Evolutionary conservation across 1,140 invertebrate genomes (phyloP).

Genomic region (Nilaparvata lugens): DNA sequence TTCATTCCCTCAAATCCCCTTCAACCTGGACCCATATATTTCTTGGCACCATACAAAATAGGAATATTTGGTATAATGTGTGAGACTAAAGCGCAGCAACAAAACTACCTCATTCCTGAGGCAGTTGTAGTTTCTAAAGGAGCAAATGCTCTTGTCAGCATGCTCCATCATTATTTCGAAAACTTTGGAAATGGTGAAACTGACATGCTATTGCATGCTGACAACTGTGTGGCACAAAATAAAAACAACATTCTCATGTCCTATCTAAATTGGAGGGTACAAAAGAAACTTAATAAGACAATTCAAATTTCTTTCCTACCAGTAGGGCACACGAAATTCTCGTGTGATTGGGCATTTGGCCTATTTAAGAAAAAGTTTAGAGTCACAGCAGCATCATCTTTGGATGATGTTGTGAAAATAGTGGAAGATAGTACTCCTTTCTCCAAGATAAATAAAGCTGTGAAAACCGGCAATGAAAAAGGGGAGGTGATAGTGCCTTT

Average conservation of each 20-base stretch:
- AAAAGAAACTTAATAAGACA: background rate
- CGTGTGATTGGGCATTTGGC: conserved; percentile 14
- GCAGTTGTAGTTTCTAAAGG: conserved; percentile 10
- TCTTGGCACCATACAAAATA: conserved; percentile 17
- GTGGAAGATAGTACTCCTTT: conserved; percentile 1
- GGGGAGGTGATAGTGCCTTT: background rate
- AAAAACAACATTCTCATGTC: conserved; percentile 15
- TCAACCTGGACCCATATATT: conserved; percentile 19
- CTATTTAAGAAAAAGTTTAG: conserved; percentile 11
- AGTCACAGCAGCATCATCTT: conserved; percentile 1
- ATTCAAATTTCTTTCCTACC: background rate
- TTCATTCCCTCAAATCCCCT: conserved; percentile 12
- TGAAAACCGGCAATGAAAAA: background rate
- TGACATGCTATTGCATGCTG: conserved; percentile 14
- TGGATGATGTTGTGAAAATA: conserved; percentile 4
- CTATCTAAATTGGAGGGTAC: conserved; percentile 2
- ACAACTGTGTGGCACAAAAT: conserved; percentile 20
- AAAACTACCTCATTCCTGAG: conserved; percentile 19
- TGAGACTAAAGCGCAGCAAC: conserved; percentile 10
- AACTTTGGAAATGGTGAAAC: conserved; percentile 8
- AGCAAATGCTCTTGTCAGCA: conserved; percentile 17
- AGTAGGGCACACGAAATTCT: conserved; percentile 5
- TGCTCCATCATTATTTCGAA: conserved; percentile 19
- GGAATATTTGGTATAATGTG: conserved; percentile 17
- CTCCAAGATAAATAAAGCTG: conserved; percentile 2